Evolutionary conservation across 2,113 vertebrate species (phyloP).

Genomic region (Ceuthmochares aereus): DNA sequence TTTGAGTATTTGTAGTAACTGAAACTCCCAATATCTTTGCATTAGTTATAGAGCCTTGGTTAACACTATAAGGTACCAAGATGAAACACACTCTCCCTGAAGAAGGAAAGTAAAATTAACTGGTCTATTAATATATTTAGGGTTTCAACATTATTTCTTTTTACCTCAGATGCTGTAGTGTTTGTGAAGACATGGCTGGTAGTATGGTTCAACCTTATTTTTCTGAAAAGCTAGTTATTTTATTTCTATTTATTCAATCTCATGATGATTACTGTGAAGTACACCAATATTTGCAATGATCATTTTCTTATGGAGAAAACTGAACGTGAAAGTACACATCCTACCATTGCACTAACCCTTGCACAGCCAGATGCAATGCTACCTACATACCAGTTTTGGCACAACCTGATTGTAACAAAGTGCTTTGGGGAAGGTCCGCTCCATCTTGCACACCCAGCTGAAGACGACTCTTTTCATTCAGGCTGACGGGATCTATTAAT

Average conservation of each 20-base stretch:
- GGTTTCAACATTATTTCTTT: neutral
- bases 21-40: neutral
- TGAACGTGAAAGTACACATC: neutral
- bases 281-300: neutral
- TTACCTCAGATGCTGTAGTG: neutral
- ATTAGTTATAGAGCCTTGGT: neutral
- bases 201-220: neutral
- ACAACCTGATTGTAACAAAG: neutral
- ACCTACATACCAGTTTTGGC: neutral
- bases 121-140: neutral
- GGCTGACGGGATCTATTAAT: neutral
- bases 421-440: neutral
- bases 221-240: neutral
- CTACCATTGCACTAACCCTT: neutral
- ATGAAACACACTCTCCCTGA: neutral
- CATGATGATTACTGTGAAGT: neutral
- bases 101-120: neutral
- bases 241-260: neutral
- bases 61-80: neutral
- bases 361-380: fast-evolving
- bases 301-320: neutral
- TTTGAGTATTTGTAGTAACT: neutral
- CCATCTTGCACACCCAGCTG: neutral
- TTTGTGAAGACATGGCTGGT: neutral
- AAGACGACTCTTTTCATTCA: neutral